Percentiles rank a stretch among this genome's conserved stretches.
Conservation (phyloP, 2,888 invertebrate species). For the Yponomeuta sedellus region DNA sequence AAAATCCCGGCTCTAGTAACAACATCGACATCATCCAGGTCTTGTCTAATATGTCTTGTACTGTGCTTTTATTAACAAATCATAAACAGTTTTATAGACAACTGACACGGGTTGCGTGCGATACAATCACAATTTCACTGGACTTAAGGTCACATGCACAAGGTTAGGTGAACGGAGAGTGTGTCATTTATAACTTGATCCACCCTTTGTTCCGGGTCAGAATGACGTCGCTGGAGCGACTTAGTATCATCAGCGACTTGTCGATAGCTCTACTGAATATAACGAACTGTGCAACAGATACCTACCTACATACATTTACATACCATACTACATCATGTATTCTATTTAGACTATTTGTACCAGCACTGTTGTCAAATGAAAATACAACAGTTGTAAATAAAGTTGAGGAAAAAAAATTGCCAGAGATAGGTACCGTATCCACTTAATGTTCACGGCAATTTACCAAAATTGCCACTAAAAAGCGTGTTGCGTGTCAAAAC, state of each 20-base stretch:
- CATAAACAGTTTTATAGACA: background rate
- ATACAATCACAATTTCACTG: slow-evolving; percentile 60
- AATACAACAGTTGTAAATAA: background rate
- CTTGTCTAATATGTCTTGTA: no score
- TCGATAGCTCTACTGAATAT: background rate
- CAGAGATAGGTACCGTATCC: background rate
- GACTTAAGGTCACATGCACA: slow-evolving; percentile 61
- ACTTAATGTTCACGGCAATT: background rate
- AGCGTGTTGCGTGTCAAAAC: background rate
- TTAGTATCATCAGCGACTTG: background rate
- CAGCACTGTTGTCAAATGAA: no score
- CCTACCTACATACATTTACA: no score
- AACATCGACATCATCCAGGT: no score
- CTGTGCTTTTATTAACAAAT: background rate
- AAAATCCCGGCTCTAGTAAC: no score
- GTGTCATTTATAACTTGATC: background rate
- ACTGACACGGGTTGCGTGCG: slow-evolving; percentile 8
- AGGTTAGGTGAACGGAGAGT: slow-evolving; percentile 58
- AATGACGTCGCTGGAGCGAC: background rate
- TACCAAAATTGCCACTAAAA: background rate
- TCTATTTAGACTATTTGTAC: no score
- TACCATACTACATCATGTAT: background rate
- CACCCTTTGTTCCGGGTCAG: background rate
- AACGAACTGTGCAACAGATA: background rate
- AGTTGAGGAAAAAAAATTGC: background rate